Evolutionary conservation across 2,888 invertebrate genomes (phyloP).

Genomic region (Margaritifera margaritifera): DNA sequence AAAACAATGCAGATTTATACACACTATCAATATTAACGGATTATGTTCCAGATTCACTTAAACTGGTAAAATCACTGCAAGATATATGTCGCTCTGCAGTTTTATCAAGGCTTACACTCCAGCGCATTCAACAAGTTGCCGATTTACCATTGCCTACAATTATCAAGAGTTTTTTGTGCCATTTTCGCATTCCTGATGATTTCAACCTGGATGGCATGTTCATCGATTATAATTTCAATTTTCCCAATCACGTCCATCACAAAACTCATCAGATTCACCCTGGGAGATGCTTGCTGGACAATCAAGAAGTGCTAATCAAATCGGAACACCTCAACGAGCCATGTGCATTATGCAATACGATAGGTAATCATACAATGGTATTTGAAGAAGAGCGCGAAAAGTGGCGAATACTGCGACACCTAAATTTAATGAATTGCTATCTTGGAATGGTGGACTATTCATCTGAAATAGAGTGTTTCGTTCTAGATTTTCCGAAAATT

Average conservation of each 20-base stretch:
- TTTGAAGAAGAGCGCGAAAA: constrained; percentile 45
- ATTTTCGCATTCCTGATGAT: constrained; percentile 60
- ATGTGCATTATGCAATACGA: constrained; percentile 44
- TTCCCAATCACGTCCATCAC: constrained; percentile 59
- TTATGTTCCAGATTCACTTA: too few species aligned
- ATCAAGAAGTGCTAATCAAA: constrained; percentile 52
- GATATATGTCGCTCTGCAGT: constrained; percentile 57
- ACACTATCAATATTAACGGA: too few species aligned
- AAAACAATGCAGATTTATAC: too few species aligned
- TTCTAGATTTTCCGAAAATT: constrained; percentile 61
- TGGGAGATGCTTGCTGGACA: constrained; percentile 48
- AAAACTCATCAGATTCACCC: constrained; percentile 58
- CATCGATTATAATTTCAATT: constrained; percentile 60
- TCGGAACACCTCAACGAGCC: constrained; percentile 40
- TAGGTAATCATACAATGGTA: constrained; percentile 39
- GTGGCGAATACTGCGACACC: constrained; percentile 59
- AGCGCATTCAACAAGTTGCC: constrained; percentile 46
- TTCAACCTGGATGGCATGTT: constrained; percentile 59
- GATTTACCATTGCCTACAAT: constrained; percentile 56
- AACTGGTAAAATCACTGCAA: constrained; percentile 44
- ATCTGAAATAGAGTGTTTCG: constrained; percentile 53
- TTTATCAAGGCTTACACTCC: constrained; percentile 51
- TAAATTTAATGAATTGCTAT: constrained; percentile 58
- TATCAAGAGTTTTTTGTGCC: constrained; percentile 54
- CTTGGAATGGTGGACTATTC: constrained; percentile 49